phyloP scores from a whole-genome alignment of 1,140 invertebrate genomes.

The Nixonia krombeini region DNA sequence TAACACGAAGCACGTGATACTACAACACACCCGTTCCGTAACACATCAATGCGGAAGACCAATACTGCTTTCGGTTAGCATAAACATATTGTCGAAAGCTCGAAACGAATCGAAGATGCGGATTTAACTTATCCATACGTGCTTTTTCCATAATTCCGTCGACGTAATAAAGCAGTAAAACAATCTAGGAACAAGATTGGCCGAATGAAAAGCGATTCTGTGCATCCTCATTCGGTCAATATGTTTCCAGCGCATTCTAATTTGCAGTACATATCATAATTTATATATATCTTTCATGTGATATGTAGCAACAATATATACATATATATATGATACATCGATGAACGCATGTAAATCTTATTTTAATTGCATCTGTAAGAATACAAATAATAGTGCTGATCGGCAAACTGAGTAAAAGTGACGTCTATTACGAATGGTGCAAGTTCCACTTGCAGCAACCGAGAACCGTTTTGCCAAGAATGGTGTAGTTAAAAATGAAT shows the following conservation, averaged over 20 bases:
- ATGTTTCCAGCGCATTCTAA: constrained; percentile 5
- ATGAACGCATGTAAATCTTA: constrained; percentile 34
- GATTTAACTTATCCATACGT: constrained; percentile 4
- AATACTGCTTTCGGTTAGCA: constrained; percentile 55
- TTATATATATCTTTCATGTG: constrained; percentile 2
- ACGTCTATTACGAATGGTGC: constrained; percentile 2
- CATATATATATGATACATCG: constrained; percentile 33
- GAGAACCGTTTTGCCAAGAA: too few relatives aligned
- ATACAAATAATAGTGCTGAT: constrained; percentile 27
- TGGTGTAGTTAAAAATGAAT: background rate
- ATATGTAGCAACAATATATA: constrained; percentile 15
- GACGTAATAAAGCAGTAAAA: background rate
- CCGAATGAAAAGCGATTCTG: background rate
- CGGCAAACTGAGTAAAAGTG: constrained; percentile 22
- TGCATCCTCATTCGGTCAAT: too few relatives aligned
- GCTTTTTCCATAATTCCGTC: constrained; percentile 6
- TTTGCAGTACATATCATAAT: constrained; percentile 11
- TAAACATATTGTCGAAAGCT: constrained; percentile 48
- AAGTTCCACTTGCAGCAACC: constrained; percentile 4
- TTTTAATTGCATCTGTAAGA: constrained; percentile 26
- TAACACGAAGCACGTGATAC: too few relatives aligned
- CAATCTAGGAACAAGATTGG: background rate
- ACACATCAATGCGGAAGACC: constrained; percentile 46
- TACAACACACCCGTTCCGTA: constrained; percentile 32
- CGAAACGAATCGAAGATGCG: constrained; percentile 27